These are phyloP conservation scores for Thalassarche chlororhynchos DNA, from an alignment of 2,113 vertebrate genomes.

Conservation along the genomic window DNA sequence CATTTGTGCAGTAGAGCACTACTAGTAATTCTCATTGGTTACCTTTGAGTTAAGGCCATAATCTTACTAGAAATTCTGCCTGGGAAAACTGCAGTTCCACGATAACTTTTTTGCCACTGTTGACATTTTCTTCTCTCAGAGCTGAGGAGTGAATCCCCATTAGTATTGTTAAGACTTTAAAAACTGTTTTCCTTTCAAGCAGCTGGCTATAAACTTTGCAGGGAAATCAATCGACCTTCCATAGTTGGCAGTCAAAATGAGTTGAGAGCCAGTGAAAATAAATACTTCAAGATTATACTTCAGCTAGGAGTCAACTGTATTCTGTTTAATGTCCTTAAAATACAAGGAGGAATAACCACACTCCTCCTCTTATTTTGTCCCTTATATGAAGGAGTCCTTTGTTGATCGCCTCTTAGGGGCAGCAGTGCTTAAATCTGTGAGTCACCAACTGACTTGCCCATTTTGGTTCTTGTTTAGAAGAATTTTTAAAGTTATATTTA, in stretches of 20 bases:
- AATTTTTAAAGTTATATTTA: background rate
- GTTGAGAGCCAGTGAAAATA: slow-evolving; percentile 5
- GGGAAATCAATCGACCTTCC: background rate
- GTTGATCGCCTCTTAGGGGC: background rate
- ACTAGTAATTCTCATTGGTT: background rate
- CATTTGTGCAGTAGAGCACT: background rate
- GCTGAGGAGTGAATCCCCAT: background rate
- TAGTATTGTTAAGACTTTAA: background rate
- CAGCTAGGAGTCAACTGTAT: background rate
- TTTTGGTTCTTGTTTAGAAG: background rate
- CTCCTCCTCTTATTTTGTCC: background rate
- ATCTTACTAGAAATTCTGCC: background rate
- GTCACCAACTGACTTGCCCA: background rate
- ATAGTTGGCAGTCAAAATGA: background rate
- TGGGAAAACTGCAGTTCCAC: background rate
- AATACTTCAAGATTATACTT: slow-evolving; percentile 2
- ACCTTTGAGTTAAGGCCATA: background rate
- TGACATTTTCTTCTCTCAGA: background rate
- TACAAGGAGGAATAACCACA: background rate
- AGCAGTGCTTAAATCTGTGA: background rate
- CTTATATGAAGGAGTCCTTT: background rate
- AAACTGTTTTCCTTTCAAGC: background rate
- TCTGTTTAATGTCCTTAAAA: background rate
- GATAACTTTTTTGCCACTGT: background rate
- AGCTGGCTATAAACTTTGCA: background rate